These are phyloP conservation scores for Aix galericulata DNA, from an alignment of 2,113 vertebrate genomes.

Conservation along the genomic window DNA sequence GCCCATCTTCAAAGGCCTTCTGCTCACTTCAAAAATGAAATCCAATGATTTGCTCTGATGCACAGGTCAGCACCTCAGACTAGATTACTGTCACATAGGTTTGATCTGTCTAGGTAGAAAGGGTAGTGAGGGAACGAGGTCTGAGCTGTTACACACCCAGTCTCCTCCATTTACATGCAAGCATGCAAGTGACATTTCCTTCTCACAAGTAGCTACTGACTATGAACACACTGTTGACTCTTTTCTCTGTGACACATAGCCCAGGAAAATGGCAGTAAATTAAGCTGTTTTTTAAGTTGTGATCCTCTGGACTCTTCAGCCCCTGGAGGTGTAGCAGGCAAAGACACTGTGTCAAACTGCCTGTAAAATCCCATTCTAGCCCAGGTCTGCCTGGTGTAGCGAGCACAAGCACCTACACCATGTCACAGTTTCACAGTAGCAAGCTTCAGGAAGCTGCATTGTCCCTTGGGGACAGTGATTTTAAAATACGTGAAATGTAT, in stretches of 20 bases:
- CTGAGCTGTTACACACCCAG: not conserved
- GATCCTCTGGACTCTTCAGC: not conserved
- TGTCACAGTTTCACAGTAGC: not conserved
- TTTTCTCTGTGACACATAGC: not conserved
- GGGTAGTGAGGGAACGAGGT: not conserved
- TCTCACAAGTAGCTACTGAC: not conserved
- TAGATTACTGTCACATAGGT: too few relatives aligned
- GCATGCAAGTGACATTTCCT: not conserved
- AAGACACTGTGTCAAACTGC: not conserved
- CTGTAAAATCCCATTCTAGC: not conserved
- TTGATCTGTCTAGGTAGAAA: rapidly evolving
- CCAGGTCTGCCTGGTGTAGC: not conserved
- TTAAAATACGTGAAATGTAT: not conserved
- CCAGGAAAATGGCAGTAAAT: not conserved
- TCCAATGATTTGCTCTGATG: not conserved
- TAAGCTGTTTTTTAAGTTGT: not conserved
- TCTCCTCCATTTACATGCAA: not conserved
- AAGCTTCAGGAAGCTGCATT: not conserved
- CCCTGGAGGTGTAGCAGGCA: not conserved
- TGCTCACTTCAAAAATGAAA: not conserved
- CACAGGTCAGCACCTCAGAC: not conserved
- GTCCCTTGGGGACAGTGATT: not conserved
- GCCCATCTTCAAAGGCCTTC: not conserved
- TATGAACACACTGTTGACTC: not conserved
- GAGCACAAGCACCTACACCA: not conserved